Evolutionary conservation across 2,113 vertebrate species (phyloP).

Genomic region (Sinocyclocheilus anshuiensis): DNA sequence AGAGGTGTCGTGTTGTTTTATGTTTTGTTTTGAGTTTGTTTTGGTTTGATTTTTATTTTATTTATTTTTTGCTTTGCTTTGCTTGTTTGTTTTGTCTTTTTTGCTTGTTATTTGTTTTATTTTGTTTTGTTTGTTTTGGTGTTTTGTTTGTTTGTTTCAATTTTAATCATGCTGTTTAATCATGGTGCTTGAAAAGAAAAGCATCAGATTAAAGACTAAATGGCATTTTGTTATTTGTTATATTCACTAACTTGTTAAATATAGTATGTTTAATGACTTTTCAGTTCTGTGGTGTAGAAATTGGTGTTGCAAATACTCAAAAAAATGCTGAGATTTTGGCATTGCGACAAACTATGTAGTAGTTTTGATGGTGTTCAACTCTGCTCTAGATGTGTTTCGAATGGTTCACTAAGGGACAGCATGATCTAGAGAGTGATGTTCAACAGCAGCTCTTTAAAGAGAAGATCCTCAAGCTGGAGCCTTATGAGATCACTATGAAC

Average conservation of each 20-base stretch:
- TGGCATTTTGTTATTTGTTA: too few species aligned
- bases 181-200: too few species aligned
- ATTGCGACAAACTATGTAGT: not conserved
- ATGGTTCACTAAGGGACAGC: conserved; percentile 99
- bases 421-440: conserved; percentile 96
- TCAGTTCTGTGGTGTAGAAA: not conserved
- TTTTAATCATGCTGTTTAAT: too few species aligned
- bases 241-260: too few species aligned
- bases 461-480: conserved; percentile 96
- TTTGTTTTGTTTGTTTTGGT: too few species aligned
- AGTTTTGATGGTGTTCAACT: not conserved
- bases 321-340: too few species aligned
- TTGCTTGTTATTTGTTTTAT: too few species aligned
- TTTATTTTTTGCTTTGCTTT: not conserved
- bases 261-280: not conserved
- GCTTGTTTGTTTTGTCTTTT: not conserved
- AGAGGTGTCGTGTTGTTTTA: conserved; percentile 79
- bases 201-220: too few species aligned
- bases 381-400: conserved; percentile 94
- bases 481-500: conserved; percentile 99
- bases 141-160: too few species aligned
- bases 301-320: not conserved
- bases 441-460: conserved; percentile 99
- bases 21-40: not conserved
- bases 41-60: not conserved